Conservation (phyloP, 2,888 invertebrate species). For the Reticulitermes lucifugus region DNA sequence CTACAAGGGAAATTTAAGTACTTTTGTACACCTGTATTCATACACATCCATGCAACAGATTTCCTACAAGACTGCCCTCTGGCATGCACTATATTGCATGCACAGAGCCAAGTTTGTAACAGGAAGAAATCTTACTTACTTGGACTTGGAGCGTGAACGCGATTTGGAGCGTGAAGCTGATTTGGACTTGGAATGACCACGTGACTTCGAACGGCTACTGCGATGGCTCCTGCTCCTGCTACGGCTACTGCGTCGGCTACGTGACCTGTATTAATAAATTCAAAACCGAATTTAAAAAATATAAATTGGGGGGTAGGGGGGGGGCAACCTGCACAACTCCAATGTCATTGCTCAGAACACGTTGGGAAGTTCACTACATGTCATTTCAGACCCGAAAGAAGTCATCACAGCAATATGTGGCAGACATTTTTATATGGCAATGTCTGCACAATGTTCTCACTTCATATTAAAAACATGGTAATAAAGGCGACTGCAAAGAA, state of each 20-base stretch:
- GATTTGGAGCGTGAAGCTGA: conserved; percentile 81
- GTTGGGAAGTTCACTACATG: conserved; percentile 30
- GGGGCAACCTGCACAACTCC: too few species aligned
- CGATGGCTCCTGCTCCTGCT: conserved; percentile 68
- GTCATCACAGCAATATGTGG: conserved; percentile 5
- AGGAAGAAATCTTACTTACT: conserved; percentile 50
- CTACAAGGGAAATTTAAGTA: conserved; percentile 17
- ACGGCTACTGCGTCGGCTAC: conserved; percentile 55
- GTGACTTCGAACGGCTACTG: conserved; percentile 70
- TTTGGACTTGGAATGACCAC: conserved; percentile 78
- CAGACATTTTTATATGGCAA: too few species aligned
- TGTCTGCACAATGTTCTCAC: too few species aligned
- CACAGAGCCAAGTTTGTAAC: neutral
- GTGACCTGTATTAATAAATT: conserved; percentile 53
- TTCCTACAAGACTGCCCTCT: neutral
- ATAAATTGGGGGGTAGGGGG: too few species aligned
- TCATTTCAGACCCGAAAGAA: conserved; percentile 31
- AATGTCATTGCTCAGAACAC: conserved; percentile 31
- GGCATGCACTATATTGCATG: conserved; percentile 17
- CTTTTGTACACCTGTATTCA: conserved; percentile 1
- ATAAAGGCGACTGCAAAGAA: too few species aligned
- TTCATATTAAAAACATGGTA: too few species aligned
- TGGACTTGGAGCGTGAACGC: conserved; percentile 74
- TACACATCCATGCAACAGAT: conserved; percentile 24
- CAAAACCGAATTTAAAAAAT: neutral